Evolutionary conservation across 2,888 invertebrate species (phyloP).

Genomic region (Eupeodes latifasciatus): DNA sequence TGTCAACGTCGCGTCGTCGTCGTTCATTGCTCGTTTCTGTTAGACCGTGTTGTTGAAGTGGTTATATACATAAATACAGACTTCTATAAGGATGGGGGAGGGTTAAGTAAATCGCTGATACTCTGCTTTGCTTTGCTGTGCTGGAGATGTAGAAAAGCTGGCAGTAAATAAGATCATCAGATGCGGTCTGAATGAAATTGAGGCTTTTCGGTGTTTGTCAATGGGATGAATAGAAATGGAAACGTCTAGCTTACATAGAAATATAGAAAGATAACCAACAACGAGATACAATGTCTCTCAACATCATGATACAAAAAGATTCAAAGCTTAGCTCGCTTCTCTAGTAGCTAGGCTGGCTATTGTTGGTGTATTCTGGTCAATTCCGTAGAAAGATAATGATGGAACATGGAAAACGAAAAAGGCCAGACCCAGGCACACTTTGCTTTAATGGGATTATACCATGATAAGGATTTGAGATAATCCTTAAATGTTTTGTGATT

Average conservation of each 20-base stretch:
- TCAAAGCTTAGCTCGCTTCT: background rate
- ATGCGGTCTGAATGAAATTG: constrained; percentile 53
- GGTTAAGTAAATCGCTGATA: constrained; percentile 6
- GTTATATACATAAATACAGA: background rate
- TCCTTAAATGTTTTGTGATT: constrained; percentile 26
- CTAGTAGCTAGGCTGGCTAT: too few relatives aligned
- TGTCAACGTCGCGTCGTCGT: background rate
- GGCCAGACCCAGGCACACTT: constrained; percentile 15
- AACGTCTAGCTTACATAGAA: background rate
- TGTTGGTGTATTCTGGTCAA: constrained; percentile 37
- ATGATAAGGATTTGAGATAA: constrained; percentile 22
- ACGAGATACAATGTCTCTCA: background rate
- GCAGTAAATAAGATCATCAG: constrained; percentile 54
- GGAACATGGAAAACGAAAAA: background rate
- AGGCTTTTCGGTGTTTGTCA: constrained; percentile 34
- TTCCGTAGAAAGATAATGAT: constrained; percentile 48
- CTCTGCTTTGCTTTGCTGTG: background rate
- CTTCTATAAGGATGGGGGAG: background rate
- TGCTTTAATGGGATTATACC: constrained; percentile 35
- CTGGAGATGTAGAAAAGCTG: background rate
- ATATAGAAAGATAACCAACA: background rate
- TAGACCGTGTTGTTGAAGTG: background rate
- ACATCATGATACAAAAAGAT: background rate
- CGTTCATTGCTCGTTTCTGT: background rate
- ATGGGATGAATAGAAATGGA: constrained; percentile 22